Evolutionary conservation across 2,113 vertebrate species (phyloP), one percentile per base, ranked within the genome.

Genomic region (Thomomys bottae): DNA sequence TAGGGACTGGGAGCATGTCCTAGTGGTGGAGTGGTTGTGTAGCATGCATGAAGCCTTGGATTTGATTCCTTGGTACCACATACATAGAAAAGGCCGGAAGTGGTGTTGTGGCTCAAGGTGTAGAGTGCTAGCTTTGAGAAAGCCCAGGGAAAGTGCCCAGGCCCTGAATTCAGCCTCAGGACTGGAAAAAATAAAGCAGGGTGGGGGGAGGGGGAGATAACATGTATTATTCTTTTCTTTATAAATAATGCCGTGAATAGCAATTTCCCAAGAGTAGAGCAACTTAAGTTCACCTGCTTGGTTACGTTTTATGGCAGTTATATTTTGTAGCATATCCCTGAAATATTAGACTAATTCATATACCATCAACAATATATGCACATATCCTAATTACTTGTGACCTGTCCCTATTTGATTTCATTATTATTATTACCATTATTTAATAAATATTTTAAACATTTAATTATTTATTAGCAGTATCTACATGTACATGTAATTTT

Each of bases 371-470:
- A 61, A 21, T 89, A 14, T 11, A 64, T 61, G 1, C 20, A 82
- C 54, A 68, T 90, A 6, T 32, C 59, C 21, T 64, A 88, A 34
- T 32, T 82, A 36, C 45, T 76, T 88, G 2, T 68, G 82, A 59
- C 21, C 17, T 73, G 36, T 14, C 66, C 90, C 28, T 59, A 70
- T 92, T 86, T 49, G 34, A 36, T 32, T 87, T 63, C 88, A 18
- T 92, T 86, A 70, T 90, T 73, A 15, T 54, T 54, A 63, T 6
- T 8, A 21, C 10, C 67, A 26, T 5, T 40, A 76, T 36, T 66
- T 63, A 90, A 63, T 83, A 87, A 80, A 63, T 24, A 84, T 87
- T 79, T 94, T n/a, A 15, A 32, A 59, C 72, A 80, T 89, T 67
- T 38, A 89, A 30, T 30, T 90, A 59, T 81, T 76, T 84, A 82